phyloP scores from a whole-genome alignment of 2,888 invertebrate genomes.

The Sympetrum striolatum region DNA sequence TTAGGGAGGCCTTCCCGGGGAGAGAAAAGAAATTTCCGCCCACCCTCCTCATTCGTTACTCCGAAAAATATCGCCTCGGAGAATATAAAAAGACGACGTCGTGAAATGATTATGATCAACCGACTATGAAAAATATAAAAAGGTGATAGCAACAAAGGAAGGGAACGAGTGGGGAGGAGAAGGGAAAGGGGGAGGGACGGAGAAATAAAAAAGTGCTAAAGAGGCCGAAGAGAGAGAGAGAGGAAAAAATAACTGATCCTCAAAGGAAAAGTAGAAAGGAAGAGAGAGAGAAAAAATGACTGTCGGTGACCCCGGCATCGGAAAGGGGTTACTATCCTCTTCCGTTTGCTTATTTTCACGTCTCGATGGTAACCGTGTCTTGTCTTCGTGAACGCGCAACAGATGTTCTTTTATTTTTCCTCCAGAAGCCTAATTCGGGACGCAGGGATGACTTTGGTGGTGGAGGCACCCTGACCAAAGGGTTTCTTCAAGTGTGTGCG shows the following conservation, averaged over 20 bases:
- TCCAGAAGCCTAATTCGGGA: constrained; percentile 29
- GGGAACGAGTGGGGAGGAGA: not conserved
- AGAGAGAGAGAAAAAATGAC: not conserved
- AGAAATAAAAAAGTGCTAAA: not conserved
- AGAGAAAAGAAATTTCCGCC: not conserved
- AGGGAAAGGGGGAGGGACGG: not conserved
- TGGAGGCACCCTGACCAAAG: not conserved
- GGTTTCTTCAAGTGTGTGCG: not conserved
- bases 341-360: constrained; percentile 19
- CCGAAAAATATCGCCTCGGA: not conserved
- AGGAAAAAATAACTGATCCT: not conserved
- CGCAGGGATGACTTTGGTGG: not conserved
- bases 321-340: not conserved
- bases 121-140: not conserved
- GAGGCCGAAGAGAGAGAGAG: not conserved
- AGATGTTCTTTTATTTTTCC: constrained; percentile 38
- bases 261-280: not conserved
- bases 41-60: not conserved
- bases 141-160: not conserved
- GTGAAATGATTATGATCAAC: not conserved
- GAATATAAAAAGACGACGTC: not conserved
- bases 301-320: not conserved
- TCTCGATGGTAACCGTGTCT: constrained; percentile 9
- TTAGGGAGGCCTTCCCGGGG: not conserved
- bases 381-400: constrained; percentile 28